These are phyloP conservation scores for Pilophorus perplexus DNA, from an alignment of 2,888 invertebrate species.

Conservation along the genomic window DNA sequence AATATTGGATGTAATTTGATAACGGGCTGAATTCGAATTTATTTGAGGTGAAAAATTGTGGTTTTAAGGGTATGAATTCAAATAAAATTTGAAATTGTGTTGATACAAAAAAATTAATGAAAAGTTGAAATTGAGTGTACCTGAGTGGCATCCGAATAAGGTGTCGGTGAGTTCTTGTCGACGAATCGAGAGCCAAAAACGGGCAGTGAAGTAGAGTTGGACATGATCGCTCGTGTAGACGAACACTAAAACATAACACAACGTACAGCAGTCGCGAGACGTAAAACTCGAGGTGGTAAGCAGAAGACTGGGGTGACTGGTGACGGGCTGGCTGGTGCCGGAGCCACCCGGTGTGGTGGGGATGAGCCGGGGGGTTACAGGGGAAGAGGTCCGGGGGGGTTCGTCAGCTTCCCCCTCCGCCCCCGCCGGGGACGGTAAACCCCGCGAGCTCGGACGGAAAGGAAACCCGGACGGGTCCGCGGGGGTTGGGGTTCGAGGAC, in stretches of 20 bases:
- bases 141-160: conserved; percentile 98
- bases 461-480: too few relatives aligned
- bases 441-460: not conserved
- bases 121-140: conserved; percentile 57
- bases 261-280: not conserved
- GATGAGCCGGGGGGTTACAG: not conserved
- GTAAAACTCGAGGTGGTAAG: not conserved
- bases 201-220: conserved; percentile 54
- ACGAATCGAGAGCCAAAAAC: conserved; percentile 89
- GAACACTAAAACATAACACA: conserved; percentile 15
- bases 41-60: too few relatives aligned
- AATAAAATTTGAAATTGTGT: not conserved
- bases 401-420: conserved; percentile 10
- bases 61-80: too few relatives aligned
- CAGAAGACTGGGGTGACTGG: conserved; percentile 1
- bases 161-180: conserved; percentile 86
- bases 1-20: too few relatives aligned
- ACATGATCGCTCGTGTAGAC: conserved; percentile 1
- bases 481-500: too few relatives aligned
- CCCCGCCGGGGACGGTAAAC: not conserved
- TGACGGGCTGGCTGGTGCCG: not conserved
- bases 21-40: too few relatives aligned
- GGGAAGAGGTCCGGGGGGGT: not conserved
- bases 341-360: not conserved
- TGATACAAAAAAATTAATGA: not conserved